Evolutionary conservation across 2,797 vertebrate genomes (phyloP).

Genomic region (Cyclura pinguis): DNA sequence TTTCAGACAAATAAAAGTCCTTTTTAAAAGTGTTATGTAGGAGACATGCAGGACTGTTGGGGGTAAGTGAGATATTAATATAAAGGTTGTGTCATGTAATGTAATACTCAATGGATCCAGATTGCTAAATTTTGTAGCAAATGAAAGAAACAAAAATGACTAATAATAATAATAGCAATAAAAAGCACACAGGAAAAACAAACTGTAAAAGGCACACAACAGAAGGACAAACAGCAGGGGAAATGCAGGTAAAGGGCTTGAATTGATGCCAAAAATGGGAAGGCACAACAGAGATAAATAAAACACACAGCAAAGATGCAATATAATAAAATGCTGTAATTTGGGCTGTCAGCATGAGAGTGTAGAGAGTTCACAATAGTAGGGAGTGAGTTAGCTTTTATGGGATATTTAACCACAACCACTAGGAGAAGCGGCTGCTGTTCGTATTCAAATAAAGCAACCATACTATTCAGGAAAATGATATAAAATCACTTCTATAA

Average conservation of each 20-base stretch:
- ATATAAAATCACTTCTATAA: constrained; percentile 54
- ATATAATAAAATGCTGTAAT: constrained; percentile 83
- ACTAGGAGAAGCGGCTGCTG: constrained; percentile 54
- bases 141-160: constrained; percentile 28
- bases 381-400: constrained; percentile 74
- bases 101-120: constrained; percentile 28
- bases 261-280: constrained; percentile 68
- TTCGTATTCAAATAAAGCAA: constrained; percentile 68
- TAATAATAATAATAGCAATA: constrained; percentile 7
- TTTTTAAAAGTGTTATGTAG: background rate
- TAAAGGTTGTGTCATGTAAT: background rate
- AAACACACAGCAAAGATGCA: constrained; percentile 78
- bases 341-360: constrained; percentile 76
- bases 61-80: constrained; percentile 8
- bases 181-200: constrained; percentile 47
- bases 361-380: constrained; percentile 66
- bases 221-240: constrained; percentile 69
- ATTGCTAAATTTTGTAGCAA: constrained; percentile 50
- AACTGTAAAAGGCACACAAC: constrained; percentile 23
- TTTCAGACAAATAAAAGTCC: constrained; percentile 17
- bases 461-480: constrained; percentile 55
- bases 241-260: constrained; percentile 69
- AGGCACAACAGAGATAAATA: constrained; percentile 78
- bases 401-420: constrained; percentile 72
- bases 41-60: background rate